Conservation (phyloP, 2,797 vertebrate genomes). For the Sebastes umbrosus region DNA sequence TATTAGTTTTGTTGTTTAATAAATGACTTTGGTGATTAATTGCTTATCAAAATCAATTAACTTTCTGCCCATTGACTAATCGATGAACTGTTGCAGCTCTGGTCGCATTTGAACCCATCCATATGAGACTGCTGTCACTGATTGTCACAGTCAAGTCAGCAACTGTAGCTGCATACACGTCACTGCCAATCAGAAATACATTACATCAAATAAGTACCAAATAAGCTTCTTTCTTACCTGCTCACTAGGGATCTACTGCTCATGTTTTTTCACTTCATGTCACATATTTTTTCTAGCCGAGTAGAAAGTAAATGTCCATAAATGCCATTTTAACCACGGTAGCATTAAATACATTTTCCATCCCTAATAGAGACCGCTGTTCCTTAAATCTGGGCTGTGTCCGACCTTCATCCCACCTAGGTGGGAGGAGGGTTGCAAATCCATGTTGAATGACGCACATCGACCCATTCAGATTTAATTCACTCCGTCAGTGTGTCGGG, state of each 20-base stretch:
- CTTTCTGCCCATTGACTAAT: background rate
- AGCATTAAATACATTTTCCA: background rate
- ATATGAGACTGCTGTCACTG: background rate
- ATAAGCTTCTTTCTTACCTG: background rate
- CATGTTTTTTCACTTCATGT: background rate
- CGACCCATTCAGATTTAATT: slow-evolving; percentile 22
- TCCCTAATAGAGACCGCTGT: background rate
- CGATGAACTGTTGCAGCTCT: background rate
- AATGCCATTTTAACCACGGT: background rate
- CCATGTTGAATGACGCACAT: slow-evolving; percentile 4
- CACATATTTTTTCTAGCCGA: background rate
- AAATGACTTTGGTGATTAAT: slow-evolving; percentile 13
- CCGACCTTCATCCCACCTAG: slow-evolving; percentile 12
- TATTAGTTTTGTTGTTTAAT: background rate
- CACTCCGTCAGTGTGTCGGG: slow-evolving; percentile 13
- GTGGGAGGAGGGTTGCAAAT: background rate
- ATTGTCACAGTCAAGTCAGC: background rate
- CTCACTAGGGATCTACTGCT: background rate
- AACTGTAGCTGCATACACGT: background rate
- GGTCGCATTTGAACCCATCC: background rate
- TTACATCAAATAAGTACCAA: background rate
- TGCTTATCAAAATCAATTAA: background rate
- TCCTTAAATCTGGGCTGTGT: background rate
- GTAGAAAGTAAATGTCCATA: slow-evolving; percentile 7
- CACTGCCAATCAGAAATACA: background rate